Conservation (phyloP, 2,888 invertebrate species). For the Dryobotodes eremita region DNA sequence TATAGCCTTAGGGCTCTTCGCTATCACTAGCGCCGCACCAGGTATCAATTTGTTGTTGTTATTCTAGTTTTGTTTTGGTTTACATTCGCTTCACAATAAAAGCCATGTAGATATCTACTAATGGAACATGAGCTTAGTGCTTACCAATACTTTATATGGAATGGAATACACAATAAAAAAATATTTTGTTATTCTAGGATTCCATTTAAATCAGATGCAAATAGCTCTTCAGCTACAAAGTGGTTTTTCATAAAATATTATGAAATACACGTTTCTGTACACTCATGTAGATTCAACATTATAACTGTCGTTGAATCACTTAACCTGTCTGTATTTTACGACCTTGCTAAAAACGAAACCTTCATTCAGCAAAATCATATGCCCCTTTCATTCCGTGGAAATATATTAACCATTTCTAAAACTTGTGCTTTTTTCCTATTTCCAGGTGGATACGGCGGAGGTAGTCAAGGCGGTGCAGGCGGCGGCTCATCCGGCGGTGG, state of each 20-base stretch:
- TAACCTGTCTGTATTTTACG: not conserved
- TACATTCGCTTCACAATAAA: not conserved
- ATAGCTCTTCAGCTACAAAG: not conserved
- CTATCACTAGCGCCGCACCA: conserved; percentile 81
- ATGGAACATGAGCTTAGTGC: not conserved
- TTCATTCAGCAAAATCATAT: not conserved
- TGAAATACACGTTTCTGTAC: not conserved
- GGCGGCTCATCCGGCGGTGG: conserved; percentile 62
- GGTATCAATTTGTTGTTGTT: conserved; percentile 71
- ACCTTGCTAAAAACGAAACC: not conserved
- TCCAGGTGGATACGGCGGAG: conserved; percentile 50
- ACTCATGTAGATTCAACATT: not conserved
- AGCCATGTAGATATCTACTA: not conserved
- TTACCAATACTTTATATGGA: not conserved
- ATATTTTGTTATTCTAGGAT: not conserved
- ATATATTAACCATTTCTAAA: not conserved
- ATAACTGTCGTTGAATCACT: not conserved
- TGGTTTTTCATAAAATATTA: not conserved
- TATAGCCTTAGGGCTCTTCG: conserved; percentile 82
- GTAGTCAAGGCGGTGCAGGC: conserved; percentile 43
- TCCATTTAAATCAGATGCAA: not conserved
- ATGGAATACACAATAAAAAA: not conserved
- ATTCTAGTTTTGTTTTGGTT: conserved; percentile 4
- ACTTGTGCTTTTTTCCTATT: conserved; percentile 12
- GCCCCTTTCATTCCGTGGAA: not conserved